These are phyloP conservation scores for Oryzias curvinotus DNA, from an alignment of 2,113 vertebrate genomes.

Conservation along the genomic window DNA sequence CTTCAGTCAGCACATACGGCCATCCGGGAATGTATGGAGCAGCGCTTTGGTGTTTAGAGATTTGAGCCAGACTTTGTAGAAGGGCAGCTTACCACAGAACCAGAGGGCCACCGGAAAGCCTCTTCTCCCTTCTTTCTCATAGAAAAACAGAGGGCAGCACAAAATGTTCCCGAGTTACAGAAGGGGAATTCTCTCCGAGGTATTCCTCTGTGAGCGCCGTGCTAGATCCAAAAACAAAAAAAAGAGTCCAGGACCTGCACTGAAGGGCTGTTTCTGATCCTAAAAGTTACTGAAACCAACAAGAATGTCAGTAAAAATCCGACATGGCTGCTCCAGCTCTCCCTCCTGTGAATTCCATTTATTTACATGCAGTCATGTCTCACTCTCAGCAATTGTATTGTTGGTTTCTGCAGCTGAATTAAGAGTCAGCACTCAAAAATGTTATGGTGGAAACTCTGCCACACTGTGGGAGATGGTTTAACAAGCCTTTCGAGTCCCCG, in stretches of 20 bases:
- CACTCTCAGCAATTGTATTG: too few species aligned
- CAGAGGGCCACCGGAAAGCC: conserved; percentile 25
- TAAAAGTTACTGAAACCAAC: not conserved
- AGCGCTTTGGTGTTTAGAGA: conserved; percentile 24
- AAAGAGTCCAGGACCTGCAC: too few species aligned
- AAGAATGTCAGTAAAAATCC: not conserved
- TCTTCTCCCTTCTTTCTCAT: conserved; percentile 8
- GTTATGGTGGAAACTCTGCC: conserved; percentile 43
- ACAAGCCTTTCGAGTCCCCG: conserved; percentile 20
- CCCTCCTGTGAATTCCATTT: too few species aligned
- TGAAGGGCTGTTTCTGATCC: too few species aligned
- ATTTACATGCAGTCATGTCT: too few species aligned
- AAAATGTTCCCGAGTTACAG: conserved; percentile 53
- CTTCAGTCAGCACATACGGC: conserved; percentile 36
- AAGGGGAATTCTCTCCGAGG: conserved; percentile 44
- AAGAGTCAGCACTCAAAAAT: conserved; percentile 6
- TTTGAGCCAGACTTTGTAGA: conserved; percentile 30
- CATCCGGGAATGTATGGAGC: conserved; percentile 15
- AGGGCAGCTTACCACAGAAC: conserved; percentile 38
- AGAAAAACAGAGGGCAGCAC: conserved; percentile 35
- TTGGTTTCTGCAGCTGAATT: too few species aligned
- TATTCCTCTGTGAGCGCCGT: conserved; percentile 27
- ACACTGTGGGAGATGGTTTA: conserved; percentile 5
- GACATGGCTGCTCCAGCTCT: too few species aligned
- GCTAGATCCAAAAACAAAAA: conserved; percentile 20